Evolutionary conservation across 2,113 vertebrate species (phyloP), one percentile per base, ranked within the genome.

Genomic region (Xiphorhynchus elegans): DNA sequence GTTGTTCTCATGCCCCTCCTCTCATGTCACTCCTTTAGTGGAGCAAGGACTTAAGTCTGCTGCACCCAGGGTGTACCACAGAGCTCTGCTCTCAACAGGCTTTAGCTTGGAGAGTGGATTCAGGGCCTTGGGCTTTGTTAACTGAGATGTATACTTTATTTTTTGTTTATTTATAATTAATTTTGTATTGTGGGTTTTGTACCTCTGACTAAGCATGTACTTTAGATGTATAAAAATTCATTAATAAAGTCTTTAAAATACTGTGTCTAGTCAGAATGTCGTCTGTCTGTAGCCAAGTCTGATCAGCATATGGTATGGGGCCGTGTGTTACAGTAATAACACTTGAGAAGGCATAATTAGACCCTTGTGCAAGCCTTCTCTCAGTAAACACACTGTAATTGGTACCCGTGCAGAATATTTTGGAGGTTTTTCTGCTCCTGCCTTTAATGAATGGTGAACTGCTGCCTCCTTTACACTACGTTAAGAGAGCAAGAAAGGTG

Each of bases 201-300:
- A 82, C 62, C 60, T 58, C 19, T 95, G 60, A 75, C 86, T 84
- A 68, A 96, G 44, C 42, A 17, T 90, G 86, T 92, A 50, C 28
- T 55, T 84, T 6, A 95, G 40, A 42, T 42, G 62, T 94, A 53
- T 84, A 68, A 84, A 89, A 76, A 20, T 20, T 35, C 25, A 39
- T 90, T 92, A 97, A 96, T 97, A 97, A 97, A 96, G 77, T 31
- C 53, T 90, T 92, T 15, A 79, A 92, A 94, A 95, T 64, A 33
- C 68, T 12, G 26, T 67, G 88, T 93, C 92, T 96, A 92, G 93
- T 93, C 79, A 93, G 93, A 59, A 79, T 82, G 95, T 77, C 2
- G 1, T 97, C 92, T 95, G 88, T 96, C 76, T 90, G 58, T 23
- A 96, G 96, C 80, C 77, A 91, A 88, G 69, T 68, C 92, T 92